Evolutionary conservation across 2,113 vertebrate species (phyloP).

Genomic region (Corythoichthys intestinalis): DNA sequence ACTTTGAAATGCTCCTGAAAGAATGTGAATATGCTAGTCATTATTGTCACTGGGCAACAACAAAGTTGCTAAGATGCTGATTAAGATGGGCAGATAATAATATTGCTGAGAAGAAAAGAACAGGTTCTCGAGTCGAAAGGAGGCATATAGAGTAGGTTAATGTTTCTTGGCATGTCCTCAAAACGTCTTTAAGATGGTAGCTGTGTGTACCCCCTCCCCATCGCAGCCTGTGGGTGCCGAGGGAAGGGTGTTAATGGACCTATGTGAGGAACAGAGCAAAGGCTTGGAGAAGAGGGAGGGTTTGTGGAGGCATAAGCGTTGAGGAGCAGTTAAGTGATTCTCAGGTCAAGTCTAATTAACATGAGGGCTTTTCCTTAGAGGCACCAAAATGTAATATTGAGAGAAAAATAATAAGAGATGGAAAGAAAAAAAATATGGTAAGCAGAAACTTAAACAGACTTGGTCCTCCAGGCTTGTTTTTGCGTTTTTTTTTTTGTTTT

Average conservation of each 20-base stretch:
- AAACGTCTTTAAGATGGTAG: slow-evolving; percentile 64
- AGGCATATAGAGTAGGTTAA: slow-evolving; percentile 63
- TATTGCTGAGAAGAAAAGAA: slow-evolving; percentile 17
- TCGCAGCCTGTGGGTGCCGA: slow-evolving; percentile 65
- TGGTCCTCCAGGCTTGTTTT: slow-evolving; percentile 38
- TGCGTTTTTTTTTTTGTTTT: slow-evolving; percentile 46
- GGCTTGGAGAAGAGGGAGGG: slow-evolving; percentile 43
- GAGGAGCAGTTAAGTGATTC: slow-evolving; percentile 73
- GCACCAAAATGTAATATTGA: slow-evolving; percentile 60
- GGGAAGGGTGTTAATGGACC: slow-evolving; percentile 75
- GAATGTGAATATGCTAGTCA: not conserved
- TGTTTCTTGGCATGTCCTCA: slow-evolving; percentile 71
- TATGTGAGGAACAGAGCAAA: slow-evolving; percentile 65
- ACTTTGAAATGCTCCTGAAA: not conserved
- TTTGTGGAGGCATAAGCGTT: slow-evolving; percentile 36
- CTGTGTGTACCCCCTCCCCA: slow-evolving; percentile 51
- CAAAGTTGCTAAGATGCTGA: slow-evolving; percentile 2
- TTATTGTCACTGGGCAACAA: not conserved
- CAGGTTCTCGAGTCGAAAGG: slow-evolving; percentile 41
- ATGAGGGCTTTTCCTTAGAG: slow-evolving; percentile 69
- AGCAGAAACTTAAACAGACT: slow-evolving; percentile 46
- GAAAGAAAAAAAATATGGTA: slow-evolving; percentile 48
- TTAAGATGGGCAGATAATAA: slow-evolving; percentile 6
- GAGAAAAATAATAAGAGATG: slow-evolving; percentile 54
- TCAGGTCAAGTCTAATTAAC: slow-evolving; percentile 76